These are phyloP conservation scores for Cyprinodon diabolis DNA, from an alignment of 2,797 vertebrate genomes.

Conservation along the genomic window DNA sequence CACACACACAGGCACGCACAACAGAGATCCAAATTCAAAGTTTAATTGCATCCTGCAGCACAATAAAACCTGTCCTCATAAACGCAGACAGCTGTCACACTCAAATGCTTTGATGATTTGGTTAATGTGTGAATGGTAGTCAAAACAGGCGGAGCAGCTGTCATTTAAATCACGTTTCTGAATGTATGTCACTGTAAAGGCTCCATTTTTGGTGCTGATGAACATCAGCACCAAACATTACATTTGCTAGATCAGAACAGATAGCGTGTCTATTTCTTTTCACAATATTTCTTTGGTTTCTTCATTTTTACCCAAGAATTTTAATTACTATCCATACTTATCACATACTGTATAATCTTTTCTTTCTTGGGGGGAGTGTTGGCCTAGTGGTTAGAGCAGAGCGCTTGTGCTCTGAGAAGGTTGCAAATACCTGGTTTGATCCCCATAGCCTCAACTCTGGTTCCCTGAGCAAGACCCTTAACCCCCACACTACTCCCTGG, in stretches of 20 bases:
- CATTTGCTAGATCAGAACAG: conserved; percentile 10
- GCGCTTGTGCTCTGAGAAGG: no score
- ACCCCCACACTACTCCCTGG: no score
- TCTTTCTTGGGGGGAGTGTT: no score
- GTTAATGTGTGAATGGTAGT: conserved; percentile 52
- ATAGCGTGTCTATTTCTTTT: conserved; percentile 9
- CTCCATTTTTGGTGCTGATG: conserved; percentile 18
- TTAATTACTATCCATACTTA: conserved; percentile 16
- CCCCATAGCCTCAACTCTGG: no score
- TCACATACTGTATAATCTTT: conserved; percentile 20
- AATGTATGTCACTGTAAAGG: conserved; percentile 37
- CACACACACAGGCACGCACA: neutral
- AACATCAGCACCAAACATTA: conserved; percentile 6
- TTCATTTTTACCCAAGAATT: conserved; percentile 3
- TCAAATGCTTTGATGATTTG: conserved; percentile 60
- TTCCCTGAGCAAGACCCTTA: no score
- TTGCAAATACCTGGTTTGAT: no score
- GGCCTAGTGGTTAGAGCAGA: no score
- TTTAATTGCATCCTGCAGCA: conserved; percentile 55
- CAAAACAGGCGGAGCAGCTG: conserved; percentile 48
- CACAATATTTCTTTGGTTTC: conserved; percentile 11
- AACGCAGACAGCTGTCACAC: conserved; percentile 67
- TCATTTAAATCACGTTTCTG: conserved; percentile 37
- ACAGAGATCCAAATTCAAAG: conserved; percentile 51
- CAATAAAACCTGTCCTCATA: conserved; percentile 51